Base-by-base conservation (phyloP, 1,140 invertebrate species). In the Andricus grossulariae region DNA sequence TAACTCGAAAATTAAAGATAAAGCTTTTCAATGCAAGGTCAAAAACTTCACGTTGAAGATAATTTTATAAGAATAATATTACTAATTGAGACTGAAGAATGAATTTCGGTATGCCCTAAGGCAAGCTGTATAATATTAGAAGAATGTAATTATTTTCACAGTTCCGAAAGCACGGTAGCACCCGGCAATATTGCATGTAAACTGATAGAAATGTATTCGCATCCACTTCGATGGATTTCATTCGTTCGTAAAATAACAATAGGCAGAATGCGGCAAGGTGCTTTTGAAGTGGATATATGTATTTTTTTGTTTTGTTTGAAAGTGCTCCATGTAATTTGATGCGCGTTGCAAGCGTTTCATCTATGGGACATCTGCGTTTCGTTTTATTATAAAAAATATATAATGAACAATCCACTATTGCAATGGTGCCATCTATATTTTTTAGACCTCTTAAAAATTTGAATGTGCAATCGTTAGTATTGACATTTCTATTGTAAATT, bases 161-260 rank as follows among this genome's bases (percentile, higher is more conserved):
- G 52, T 49, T 45, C 16, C 6, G 45, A 8, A 13, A 52, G 52
- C 15, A 15, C 32, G 19, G 55, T 70, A 45, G 49, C 70, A 71
- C 50, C 70, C n/a, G 50, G 5, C 60, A 66, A 32, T n/a, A 32
- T n/a, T 12, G 60, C 32, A 66, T 66, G 60, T 66, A 66, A 66
- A 66, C 60, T 66, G 60, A 66, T 66, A 25, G 25, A 66, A 15
- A 45, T 16, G 60, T 21, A 66, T 66, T 66, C 60, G 39, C 60
- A 39, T 25, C 60, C 60, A 32, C 32, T 66, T 66, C 21, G 32
- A 66, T 71, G 54, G 60, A 21, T 72, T 57, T 72, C 3, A 21
- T 12, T 73, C 66, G 73, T 72, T 79, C 54, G 77, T 75, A 52
- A 79, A 79, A 72, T 75, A 75, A 75, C 70, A 78, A 78, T 78